Base-by-base conservation (phyloP, 2,113 vertebrate genomes). In the Abramis brama region DNA sequence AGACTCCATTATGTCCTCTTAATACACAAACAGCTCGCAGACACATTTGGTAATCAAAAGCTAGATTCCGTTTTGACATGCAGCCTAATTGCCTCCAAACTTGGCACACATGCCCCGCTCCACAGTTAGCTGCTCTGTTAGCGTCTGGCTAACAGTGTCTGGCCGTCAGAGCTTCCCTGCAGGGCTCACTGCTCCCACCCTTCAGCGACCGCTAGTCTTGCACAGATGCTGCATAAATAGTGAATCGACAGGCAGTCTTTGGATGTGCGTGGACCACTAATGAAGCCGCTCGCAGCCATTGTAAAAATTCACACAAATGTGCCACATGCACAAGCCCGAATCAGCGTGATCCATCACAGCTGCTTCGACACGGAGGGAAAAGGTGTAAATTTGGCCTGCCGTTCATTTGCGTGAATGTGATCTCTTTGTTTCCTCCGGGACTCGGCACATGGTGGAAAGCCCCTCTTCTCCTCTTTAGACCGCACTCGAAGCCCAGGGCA, bases 211-310 rank as follows among this genome's bases (percentile, higher is more conserved):
- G 68, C 85, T 83, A 80, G 81, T 84, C 81, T 75, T 36, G 39
- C 59, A 79, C 86, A 87, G 88, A 89, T 86, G 88, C 86, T 87
- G 87, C 87, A 89, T 86, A 84, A 89, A 87, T 84, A 89, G 86
- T 78, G 30, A 86, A 87, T 82, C 68, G 84, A 85, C 55, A 84
- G 86, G 64, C 76, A 50, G 39, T 57, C 81, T 89, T 80, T 76
- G 80, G 77, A 84, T 86, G 9, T 19, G 83, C 39, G 62, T 84
- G 76, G 68, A 86, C 78, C 68, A 25, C 75, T 85, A 89, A 81
- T 84, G 80, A 87, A 87, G 86, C 66, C 43, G 86, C 86, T 68
- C 1, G 74, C 52, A 82, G 83, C 47, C 82, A 70, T 85, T 59
- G 30, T 27, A 62, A 27, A 43, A 2, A 36, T 68, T 75, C 19